A percentile compares a stretch with the other conserved stretches of the same genome.
phyloP scores from a whole-genome alignment of 2,888 invertebrate genomes.

The Agrilus biguttatus region DNA sequence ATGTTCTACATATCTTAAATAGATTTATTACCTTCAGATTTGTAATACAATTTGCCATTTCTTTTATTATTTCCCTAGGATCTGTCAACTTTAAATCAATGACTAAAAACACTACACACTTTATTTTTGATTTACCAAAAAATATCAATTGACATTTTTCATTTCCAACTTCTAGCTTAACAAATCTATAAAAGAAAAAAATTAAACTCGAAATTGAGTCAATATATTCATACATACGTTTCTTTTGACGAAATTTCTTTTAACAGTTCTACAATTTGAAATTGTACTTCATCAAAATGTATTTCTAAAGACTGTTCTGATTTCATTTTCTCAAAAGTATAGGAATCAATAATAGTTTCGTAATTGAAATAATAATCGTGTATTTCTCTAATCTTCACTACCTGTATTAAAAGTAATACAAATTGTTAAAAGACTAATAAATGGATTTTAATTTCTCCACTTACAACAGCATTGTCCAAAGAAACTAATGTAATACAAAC shows the following conservation, averaged over 20 bases:
- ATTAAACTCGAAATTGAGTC: neutral
- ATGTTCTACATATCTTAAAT: neutral
- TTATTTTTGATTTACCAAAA: slow-evolving; percentile 26
- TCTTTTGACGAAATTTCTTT: slow-evolving; percentile 17
- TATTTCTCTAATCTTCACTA: slow-evolving; percentile 21
- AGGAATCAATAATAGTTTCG: slow-evolving; percentile 20
- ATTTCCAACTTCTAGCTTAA: slow-evolving; percentile 17
- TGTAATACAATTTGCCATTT: slow-evolving; percentile 21
- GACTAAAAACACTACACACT: slow-evolving; percentile 24
- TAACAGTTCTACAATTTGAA: slow-evolving; percentile 25
- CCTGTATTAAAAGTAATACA: slow-evolving; percentile 14
- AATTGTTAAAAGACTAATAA: neutral
- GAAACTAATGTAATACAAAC: slow-evolving; percentile 6
- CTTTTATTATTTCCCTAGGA: slow-evolving; percentile 25
- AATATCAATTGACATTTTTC: slow-evolving; percentile 22
- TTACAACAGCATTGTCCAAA: slow-evolving; percentile 6
- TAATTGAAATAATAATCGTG: slow-evolving; percentile 25
- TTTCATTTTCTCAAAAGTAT: slow-evolving; percentile 22
- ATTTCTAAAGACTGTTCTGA: slow-evolving; percentile 25
- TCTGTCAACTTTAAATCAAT: slow-evolving; percentile 23
- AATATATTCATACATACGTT: slow-evolving; percentile 8
- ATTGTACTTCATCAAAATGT: slow-evolving; percentile 24
- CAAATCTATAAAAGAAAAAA: slow-evolving; percentile 17
- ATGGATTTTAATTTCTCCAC: neutral
- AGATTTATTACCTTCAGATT: slow-evolving; percentile 15